Evolutionary conservation across 2,113 vertebrate species (phyloP), one percentile per base, ranked within the genome.

Genomic region (Stercorarius parasiticus): DNA sequence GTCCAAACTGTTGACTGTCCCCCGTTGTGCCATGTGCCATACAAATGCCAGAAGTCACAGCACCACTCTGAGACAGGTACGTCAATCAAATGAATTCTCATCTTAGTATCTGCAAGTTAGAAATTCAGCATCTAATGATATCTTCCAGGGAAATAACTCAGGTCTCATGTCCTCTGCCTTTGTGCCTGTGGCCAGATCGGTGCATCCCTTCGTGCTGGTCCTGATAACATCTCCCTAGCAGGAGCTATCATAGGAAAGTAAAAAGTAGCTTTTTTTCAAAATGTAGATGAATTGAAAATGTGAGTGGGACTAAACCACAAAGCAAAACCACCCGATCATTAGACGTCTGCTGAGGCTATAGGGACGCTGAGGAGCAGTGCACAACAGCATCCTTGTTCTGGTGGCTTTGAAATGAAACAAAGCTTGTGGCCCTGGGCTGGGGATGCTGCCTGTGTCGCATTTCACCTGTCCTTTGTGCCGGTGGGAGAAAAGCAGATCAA

Each of bases 321-420:
- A 96, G 90, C 53, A 67, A 93, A 90, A 10, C 22, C 88, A 69
- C 66, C 29, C 0, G 4, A 61, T 91, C 62, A 38, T 83, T 72
- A 85, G 70, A 26, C 5, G 15, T 79, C 52, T 53, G 20, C 30
- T 8, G 61, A 70, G 38, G 59, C 82, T 27, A 17, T 26, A 34
- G 62, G 53, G 80, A 52, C 1, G 4, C 25, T 1, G 22, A 81
- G 52, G 52, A 61, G 15, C 1, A 3, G 27, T 18, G 25, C 70
- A 97, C 73, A 95, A 96, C 70, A 61, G 95, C 56, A 79, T 47
- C 83, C 91, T 96, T 95, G 95, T 96, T 97, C 91, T 77, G 93
- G 64, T 59, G 50, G 90, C 61, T 90, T 95, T 94, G 93, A 92
- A 91, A 95, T 0, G 18, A 71, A 74, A 97, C 82, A 96, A 95